Base-by-base conservation (phyloP, 2,113 vertebrate species). In the Meleagris gallopavo region DNA sequence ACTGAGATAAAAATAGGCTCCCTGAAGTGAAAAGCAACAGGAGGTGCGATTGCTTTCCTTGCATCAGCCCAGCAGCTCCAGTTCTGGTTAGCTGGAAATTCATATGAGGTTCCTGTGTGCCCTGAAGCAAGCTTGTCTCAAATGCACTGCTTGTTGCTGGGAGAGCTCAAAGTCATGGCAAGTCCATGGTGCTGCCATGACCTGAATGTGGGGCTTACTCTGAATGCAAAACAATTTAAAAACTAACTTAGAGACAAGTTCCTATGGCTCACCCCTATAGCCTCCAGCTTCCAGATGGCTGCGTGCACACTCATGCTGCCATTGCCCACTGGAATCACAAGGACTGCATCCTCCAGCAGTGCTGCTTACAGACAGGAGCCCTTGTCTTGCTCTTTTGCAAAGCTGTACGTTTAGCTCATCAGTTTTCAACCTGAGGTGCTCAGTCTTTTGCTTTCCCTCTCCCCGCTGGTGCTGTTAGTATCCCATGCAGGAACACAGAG, bases 311-410 rank as follows among this genome's bases (percentile, higher is more conserved):
- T 15, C 5, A 5, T 10, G 1, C 14, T 43, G 76, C 27, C 4
- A 2, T n/a, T 57, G 19, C 17, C 61, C 3, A 4, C 6, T 32
- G 41, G 48, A 55, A 82, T 43, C 32, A 10, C 19, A 25, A 32
- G 16, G 43, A 3, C 12, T 7, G 2, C 0, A 0, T 60, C 16
- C 11, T 82, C 45, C 36, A 36, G 1, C 54, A 61, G 43, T 6
- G 48, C 34, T 41, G 52, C 27, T 1, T 20, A 12, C 1, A 2
- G 18, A 36, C 36, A 29, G 73, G 7, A 86, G 18, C 40, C 20
- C 40, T 76, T 48, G 48, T 5, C 62, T 71, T 19, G 11, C 43
- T 65, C n/a, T 61, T 17, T 12, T 41, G 52, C 38, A 36, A 54
- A 89, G 34, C 30, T 34, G 13, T 34, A 32, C 30, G 9, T n/a